Base-by-base conservation (phyloP, 2,888 invertebrate species). In the Julus scanicus region DNA sequence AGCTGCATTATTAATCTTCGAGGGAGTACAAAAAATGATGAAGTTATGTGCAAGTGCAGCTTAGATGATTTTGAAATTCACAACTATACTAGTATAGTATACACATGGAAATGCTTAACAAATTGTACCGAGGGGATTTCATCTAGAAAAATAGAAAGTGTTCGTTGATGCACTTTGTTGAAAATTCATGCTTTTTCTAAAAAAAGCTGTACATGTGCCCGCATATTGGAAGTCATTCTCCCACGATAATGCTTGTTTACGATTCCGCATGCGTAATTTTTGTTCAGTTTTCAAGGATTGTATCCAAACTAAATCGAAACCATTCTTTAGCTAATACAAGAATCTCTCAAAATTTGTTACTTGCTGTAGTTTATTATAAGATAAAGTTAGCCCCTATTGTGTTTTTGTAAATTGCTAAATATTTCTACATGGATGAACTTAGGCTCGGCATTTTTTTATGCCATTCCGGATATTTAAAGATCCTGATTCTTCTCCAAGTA, bases 1-100 rank as follows among this genome's bases (percentile, higher is more conserved):
- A 29, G 80, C 80, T 80, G 80, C 80, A 37, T 80, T 80, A 80
- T 80, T 80, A 80, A 80, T 80, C 80, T 80, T 80, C 80, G 2
- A 29, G 37, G 2, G 20, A 37, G 37, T 13, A 37, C 37, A 80
- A 71, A 80, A 80, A 80, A 11, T 37, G 80, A 80, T 71, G 71
- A 80, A 37, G 80, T 37, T 80, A 53, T 53, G 53, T 17, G 11
- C 17, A 17, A 11, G 53, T 13, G 53, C 2, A 37, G 80, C 80
- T 29, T 80, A 20, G 80, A 2, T 37, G 80, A 3, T n/a, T 37
- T 80, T 80, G 37, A 37, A 80, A 80, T 13, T 37, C 9, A 11
- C 13, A 80, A 80, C 80, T 80, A 63, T 63, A 37, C 29, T 20
- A 80, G 9, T 37, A 29, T 13, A 11, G 2, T 80, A 11, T 13